Percentiles rank a stretch among this genome's conserved stretches.
Conservation (phyloP, 2,113 vertebrate species). For the Triplophysa rosa region DNA sequence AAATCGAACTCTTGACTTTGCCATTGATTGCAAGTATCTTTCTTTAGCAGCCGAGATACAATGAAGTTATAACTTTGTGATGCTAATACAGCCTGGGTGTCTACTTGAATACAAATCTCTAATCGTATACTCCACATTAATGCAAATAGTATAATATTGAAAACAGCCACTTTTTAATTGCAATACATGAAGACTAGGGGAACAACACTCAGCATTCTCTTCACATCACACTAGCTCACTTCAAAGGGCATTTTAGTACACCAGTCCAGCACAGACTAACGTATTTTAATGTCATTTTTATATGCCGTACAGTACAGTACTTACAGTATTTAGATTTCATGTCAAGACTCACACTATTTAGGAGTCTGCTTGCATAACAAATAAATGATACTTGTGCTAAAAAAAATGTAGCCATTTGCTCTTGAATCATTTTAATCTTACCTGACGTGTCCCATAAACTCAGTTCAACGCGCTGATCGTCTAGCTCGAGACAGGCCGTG, state of each 20-base stretch:
- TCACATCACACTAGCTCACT: constrained; percentile 27
- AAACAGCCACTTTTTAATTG: neutral
- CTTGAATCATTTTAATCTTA: constrained; percentile 62
- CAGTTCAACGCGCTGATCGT: constrained; percentile 93
- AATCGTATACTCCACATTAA: neutral
- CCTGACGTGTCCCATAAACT: constrained; percentile 97
- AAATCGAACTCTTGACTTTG: no score
- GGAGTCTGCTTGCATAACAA: neutral
- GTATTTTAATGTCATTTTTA: neutral
- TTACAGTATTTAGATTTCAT: neutral
- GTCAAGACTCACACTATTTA: neutral
- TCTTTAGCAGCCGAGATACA: no score
- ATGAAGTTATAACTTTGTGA: no score
- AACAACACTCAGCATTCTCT: constrained; percentile 2
- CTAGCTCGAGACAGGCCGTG: constrained; percentile 91
- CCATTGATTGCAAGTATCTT: no score
- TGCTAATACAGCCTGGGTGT: no score
- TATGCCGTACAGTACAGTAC: no score
- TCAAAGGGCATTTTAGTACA: constrained; percentile 14
- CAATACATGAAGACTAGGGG: neutral
- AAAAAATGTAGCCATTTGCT: neutral
- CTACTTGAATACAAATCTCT: no score
- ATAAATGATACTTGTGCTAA: neutral
- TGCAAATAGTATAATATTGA: neutral
- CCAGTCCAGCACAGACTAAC: neutral